A percentile compares a stretch with the other conserved stretches of the same genome.
Evolutionary conservation across 2,797 vertebrate genomes (phyloP).

Genomic region (Xiphophorus birchmanni): DNA sequence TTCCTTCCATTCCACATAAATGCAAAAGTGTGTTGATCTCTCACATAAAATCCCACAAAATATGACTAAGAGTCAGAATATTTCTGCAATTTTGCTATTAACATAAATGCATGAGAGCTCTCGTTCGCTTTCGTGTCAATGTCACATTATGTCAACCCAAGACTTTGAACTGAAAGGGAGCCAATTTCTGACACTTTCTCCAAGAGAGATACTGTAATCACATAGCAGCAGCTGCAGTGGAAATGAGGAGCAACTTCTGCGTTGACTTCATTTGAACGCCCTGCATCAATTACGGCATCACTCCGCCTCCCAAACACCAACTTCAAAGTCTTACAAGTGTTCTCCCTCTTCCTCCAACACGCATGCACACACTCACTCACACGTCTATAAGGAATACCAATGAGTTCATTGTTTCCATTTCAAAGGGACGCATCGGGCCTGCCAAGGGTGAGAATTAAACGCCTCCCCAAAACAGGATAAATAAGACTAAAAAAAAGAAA

Average conservation of each 20-base stretch:
- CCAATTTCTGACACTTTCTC: conserved; percentile 38
- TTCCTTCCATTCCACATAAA: not conserved
- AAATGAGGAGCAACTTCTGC: conserved; percentile 46
- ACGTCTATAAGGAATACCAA: conserved; percentile 66
- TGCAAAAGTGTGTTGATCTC: not conserved
- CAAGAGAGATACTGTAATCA: conserved; percentile 29
- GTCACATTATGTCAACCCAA: conserved; percentile 24
- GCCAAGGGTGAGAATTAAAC: conserved; percentile 53
- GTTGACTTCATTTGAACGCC: conserved; percentile 44
- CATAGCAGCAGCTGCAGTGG: conserved; percentile 5
- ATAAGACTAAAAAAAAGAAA: conserved; percentile 32
- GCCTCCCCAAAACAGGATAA: conserved; percentile 40
- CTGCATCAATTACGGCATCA: conserved; percentile 54
- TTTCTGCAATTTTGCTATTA: conserved; percentile 2
- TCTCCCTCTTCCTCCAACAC: conserved; percentile 21
- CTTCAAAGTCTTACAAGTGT: conserved; percentile 62
- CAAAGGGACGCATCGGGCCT: conserved; percentile 54
- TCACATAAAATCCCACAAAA: not conserved
- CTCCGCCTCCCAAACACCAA: conserved; percentile 50
- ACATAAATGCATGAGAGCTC: conserved; percentile 17
- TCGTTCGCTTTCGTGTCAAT: conserved; percentile 36
- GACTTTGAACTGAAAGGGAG: conserved; percentile 34
- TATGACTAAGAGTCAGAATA: not conserved
- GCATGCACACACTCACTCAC: conserved; percentile 33
- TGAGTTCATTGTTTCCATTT: conserved; percentile 68